Evolutionary conservation across 2,113 vertebrate species (phyloP).

Genomic region (Chionis minor): DNA sequence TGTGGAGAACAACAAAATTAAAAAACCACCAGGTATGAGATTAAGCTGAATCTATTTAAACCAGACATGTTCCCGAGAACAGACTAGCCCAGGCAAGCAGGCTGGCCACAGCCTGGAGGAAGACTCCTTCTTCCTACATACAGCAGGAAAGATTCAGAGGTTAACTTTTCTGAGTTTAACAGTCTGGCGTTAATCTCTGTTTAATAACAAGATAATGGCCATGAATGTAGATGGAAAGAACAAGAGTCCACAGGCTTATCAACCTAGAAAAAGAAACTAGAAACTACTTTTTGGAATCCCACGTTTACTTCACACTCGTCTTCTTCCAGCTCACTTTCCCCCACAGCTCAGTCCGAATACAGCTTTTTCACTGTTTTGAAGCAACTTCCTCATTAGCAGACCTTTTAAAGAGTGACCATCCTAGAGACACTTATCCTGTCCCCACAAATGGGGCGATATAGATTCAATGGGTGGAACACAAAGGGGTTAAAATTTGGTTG

Average conservation of each 20-base stretch:
- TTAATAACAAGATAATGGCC: background rate
- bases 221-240: background rate
- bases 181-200: background rate
- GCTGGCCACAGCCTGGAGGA: background rate
- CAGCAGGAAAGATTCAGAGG: background rate
- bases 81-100: background rate
- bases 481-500: background rate
- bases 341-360: background rate
- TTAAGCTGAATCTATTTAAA: background rate
- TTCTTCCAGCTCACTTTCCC: background rate
- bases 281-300: background rate
- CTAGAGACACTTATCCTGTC: background rate
- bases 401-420: background rate
- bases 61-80: background rate
- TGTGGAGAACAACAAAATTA: background rate
- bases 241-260: background rate
- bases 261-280: background rate
- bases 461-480: background rate
- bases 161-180: background rate
- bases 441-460: background rate
- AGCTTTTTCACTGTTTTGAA: background rate
- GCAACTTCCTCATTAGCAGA: background rate
- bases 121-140: background rate
- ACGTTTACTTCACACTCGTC: background rate
- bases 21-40: background rate